These are phyloP conservation scores for Aix galericulata DNA, from an alignment of 2,113 vertebrate species.

Conservation along the genomic window DNA sequence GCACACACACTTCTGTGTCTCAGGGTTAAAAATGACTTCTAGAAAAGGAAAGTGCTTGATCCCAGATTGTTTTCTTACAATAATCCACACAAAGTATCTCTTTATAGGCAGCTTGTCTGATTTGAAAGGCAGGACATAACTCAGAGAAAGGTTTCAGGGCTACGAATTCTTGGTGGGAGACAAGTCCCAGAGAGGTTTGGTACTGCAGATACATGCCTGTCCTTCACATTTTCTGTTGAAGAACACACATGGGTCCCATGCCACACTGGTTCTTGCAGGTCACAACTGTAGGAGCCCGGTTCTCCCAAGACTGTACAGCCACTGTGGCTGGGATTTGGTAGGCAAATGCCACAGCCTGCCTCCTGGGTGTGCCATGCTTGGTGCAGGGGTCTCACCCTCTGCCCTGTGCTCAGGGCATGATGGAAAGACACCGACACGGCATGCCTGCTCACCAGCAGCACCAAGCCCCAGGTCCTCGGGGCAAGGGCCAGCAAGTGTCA, in stretches of 20 bases:
- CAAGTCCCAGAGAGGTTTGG: not conserved
- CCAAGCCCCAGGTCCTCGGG: not conserved
- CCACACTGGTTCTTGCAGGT: rapidly evolving
- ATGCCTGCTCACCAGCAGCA: rapidly evolving
- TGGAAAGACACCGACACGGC: not conserved
- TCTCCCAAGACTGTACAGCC: not conserved
- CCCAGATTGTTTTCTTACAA: not conserved
- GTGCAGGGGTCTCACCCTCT: not conserved
- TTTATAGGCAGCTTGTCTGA: not conserved
- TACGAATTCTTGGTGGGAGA: not conserved
- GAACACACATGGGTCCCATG: not conserved
- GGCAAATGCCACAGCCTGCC: not conserved
- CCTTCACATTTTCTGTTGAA: not conserved
- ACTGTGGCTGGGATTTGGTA: not conserved
- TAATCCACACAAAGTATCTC: not conserved
- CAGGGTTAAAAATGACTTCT: not conserved
- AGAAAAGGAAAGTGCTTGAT: not conserved
- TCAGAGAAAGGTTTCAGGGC: not conserved
- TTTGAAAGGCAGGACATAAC: not conserved
- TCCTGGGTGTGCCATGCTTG: not conserved
- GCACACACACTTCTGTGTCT: rapidly evolving
- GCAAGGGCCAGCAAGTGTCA: not conserved
- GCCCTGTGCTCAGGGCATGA: rapidly evolving
- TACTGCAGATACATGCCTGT: not conserved
- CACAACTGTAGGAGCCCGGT: not conserved